These are phyloP conservation scores for Trichonephila clavipes DNA, from an alignment of 1,140 invertebrate species.

Conservation along the genomic window DNA sequence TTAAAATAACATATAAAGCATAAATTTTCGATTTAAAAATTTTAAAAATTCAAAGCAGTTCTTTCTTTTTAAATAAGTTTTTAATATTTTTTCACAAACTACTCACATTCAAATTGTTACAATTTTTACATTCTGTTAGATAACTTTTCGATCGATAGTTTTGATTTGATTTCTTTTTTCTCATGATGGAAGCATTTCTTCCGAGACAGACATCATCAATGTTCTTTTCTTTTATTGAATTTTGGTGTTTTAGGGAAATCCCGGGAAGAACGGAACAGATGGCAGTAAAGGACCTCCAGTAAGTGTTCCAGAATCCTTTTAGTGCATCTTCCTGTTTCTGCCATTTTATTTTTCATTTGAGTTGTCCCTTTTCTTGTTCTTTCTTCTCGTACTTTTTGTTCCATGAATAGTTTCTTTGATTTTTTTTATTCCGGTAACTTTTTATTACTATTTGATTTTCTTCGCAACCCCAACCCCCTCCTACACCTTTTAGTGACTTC, in stretches of 20 bases:
- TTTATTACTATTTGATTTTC: too few relatives aligned
- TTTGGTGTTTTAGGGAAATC: conserved; percentile 79
- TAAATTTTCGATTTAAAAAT: too few relatives aligned
- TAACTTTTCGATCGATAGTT: background rate
- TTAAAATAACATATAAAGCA: too few relatives aligned
- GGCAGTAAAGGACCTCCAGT: conserved; percentile 79
- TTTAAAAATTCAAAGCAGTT: too few relatives aligned
- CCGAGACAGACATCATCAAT: background rate
- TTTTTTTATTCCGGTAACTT: background rate
- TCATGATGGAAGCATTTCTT: too few relatives aligned
- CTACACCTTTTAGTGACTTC: too few relatives aligned
- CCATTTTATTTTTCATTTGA: conserved; percentile 12
- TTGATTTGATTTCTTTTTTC: background rate
- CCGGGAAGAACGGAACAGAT: conserved; percentile 81
- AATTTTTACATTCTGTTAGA: too few relatives aligned
- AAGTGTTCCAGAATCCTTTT: conserved; percentile 31
- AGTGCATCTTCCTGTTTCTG: conserved; percentile 9
- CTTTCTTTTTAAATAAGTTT: too few relatives aligned
- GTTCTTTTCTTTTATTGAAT: conserved; percentile 1
- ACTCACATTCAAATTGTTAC: too few relatives aligned
- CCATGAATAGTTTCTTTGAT: background rate
- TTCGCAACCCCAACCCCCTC: too few relatives aligned
- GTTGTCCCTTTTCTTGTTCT: background rate
- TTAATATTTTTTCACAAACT: too few relatives aligned
- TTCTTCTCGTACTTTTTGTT: background rate